These are phyloP conservation scores for Porites lobata DNA, from an alignment of 92 coral and sea anemone genomes.

Conservation along the genomic window DNA sequence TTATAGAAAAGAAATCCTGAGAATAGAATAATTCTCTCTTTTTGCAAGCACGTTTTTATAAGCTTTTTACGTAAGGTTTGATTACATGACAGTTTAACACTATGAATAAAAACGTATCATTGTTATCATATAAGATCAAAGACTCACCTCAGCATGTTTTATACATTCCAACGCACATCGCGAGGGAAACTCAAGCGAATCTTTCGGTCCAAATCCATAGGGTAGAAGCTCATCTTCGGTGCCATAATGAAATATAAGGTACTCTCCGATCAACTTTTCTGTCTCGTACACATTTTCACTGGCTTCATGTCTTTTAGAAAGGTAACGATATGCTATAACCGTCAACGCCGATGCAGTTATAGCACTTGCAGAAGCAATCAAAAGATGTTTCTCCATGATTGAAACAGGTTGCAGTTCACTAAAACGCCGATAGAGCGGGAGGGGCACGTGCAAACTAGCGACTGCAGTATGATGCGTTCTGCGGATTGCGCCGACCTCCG, in stretches of 20 bases:
- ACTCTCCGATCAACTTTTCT: constrained; percentile 59
- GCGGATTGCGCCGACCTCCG: not conserved
- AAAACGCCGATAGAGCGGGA: not conserved
- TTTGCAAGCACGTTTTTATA: no score
- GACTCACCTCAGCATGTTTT: constrained; percentile 57
- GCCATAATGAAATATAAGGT: constrained; percentile 73
- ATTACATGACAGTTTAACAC: no score
- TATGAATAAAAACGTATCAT: no score
- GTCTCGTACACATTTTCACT: constrained; percentile 70
- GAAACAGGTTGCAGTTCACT: not conserved
- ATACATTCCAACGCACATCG: constrained; percentile 75
- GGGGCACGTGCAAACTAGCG: not conserved
- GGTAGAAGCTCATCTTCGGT: constrained; percentile 66
- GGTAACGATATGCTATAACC: constrained; percentile 54
- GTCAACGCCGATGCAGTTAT: constrained; percentile 68
- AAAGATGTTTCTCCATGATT: constrained; percentile 39
- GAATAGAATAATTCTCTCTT: no score
- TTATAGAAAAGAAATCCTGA: no score
- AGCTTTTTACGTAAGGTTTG: no score
- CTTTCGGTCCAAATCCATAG: constrained; percentile 71
- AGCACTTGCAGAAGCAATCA: constrained; percentile 61
- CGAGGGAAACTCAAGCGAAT: constrained; percentile 68
- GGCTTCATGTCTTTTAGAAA: constrained; percentile 30
- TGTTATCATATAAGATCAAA: not conserved
- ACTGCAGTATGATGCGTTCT: not conserved